phyloP scores from a whole-genome alignment of 2,888 invertebrate genomes.

The Tinea pellionella region DNA sequence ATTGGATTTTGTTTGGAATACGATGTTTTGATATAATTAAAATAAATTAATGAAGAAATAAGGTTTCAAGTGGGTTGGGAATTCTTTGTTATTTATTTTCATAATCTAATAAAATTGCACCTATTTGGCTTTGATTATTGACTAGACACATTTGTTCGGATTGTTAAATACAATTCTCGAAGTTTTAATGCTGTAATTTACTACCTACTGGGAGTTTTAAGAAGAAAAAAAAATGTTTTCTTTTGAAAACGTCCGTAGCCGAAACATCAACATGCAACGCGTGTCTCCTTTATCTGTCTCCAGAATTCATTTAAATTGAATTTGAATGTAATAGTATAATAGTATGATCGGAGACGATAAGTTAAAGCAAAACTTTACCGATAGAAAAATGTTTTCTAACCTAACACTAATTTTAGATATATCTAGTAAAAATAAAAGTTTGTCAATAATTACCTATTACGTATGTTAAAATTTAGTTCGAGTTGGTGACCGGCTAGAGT shows the following conservation, averaged over 20 bases:
- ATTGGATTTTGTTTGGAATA: too few species aligned
- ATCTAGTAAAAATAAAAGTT: neutral
- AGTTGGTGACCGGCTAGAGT: too few species aligned
- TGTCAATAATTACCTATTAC: neutral
- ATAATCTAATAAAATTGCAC: too few species aligned
- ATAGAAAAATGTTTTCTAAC: neutral
- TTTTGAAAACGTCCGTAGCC: conserved; percentile 30
- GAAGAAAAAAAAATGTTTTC: conserved; percentile 22
- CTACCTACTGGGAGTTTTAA: neutral
- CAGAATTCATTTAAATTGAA: conserved; percentile 59
- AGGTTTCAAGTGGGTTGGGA: too few species aligned
- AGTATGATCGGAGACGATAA: conserved; percentile 63
- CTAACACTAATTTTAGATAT: neutral
- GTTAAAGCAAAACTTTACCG: conserved; percentile 35
- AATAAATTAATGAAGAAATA: too few species aligned
- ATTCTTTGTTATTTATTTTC: too few species aligned
- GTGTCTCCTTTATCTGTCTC: conserved; percentile 47
- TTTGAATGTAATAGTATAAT: conserved; percentile 45
- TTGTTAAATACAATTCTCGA: conserved; percentile 17
- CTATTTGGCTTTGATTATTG: too few species aligned
- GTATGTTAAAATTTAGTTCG: too few species aligned
- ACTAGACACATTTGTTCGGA: too few species aligned
- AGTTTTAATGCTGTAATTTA: conserved; percentile 54
- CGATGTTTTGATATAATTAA: too few species aligned
- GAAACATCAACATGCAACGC: conserved; percentile 49